phyloP scores from a whole-genome alignment of 2,113 vertebrate genomes.

The Axis porcinus region DNA sequence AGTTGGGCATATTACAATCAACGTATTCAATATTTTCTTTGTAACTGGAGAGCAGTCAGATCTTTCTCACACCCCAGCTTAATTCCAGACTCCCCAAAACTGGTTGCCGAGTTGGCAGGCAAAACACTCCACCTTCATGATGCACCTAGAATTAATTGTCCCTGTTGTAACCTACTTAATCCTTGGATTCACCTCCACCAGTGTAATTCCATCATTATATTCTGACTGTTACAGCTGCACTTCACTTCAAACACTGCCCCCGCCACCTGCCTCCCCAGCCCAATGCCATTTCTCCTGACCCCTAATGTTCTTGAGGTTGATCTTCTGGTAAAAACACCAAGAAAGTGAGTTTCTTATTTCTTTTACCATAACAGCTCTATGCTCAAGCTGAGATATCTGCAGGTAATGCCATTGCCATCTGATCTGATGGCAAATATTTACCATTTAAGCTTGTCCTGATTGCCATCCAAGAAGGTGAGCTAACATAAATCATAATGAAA shows the following conservation, averaged over 20 bases:
- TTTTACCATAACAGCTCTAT: not conserved
- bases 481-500: not conserved
- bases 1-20: not conserved
- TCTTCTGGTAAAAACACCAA: not conserved
- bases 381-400: not conserved
- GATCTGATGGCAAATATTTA: not conserved
- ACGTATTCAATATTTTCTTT: not conserved
- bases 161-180: not conserved
- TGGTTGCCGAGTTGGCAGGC: not conserved
- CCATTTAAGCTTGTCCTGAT: not conserved
- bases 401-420: not conserved
- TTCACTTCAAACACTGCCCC: not conserved
- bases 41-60: not conserved
- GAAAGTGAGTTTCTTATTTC: not conserved
- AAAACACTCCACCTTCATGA: not conserved
- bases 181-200: not conserved
- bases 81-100: constrained; percentile 1
- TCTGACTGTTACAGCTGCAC: not conserved
- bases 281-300: not conserved
- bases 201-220: not conserved
- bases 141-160: not conserved
- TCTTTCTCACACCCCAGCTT: not conserved
- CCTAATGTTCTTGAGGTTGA: not conserved
- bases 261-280: rapidly evolving
- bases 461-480: not conserved